These are phyloP conservation scores for Glyptemys insculpta DNA, from an alignment of 2,797 vertebrate species.

Conservation along the genomic window DNA sequence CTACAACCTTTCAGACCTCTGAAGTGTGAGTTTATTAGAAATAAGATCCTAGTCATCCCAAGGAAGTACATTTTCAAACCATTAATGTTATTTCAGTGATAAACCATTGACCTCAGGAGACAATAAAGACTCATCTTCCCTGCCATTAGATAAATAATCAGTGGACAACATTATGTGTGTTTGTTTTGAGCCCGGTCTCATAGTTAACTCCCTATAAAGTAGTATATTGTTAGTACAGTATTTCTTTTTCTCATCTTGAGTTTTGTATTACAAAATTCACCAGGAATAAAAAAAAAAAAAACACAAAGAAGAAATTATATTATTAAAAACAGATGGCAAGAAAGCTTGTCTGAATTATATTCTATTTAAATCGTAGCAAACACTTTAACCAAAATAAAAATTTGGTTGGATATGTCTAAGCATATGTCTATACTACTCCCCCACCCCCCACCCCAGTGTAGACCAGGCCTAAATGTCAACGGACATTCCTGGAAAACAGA, in stretches of 20 bases:
- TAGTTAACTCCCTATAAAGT: background rate
- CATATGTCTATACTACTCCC: too few species aligned
- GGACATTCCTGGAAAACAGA: background rate
- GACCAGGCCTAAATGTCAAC: background rate
- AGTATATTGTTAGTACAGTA: background rate
- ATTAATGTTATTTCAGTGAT: background rate
- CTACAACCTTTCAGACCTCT: background rate
- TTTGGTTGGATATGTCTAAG: background rate
- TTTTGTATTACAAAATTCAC: fast-evolving
- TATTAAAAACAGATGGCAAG: background rate
- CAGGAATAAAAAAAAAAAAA: background rate
- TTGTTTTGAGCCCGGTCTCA: background rate
- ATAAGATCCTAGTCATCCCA: background rate
- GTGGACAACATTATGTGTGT: background rate
- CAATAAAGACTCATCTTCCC: background rate
- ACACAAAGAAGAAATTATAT: background rate
- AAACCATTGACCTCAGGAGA: background rate
- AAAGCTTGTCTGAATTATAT: background rate
- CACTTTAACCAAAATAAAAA: background rate
- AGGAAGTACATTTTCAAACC: background rate
- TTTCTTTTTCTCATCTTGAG: background rate
- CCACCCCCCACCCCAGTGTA: too few species aligned
- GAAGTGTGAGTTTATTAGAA: background rate
- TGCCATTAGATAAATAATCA: background rate
- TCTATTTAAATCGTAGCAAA: background rate